Percentiles rank a stretch among this genome's conserved stretches.
phyloP scores from a whole-genome alignment of 2,797 vertebrate species.

The Poecilia velifera region DNA sequence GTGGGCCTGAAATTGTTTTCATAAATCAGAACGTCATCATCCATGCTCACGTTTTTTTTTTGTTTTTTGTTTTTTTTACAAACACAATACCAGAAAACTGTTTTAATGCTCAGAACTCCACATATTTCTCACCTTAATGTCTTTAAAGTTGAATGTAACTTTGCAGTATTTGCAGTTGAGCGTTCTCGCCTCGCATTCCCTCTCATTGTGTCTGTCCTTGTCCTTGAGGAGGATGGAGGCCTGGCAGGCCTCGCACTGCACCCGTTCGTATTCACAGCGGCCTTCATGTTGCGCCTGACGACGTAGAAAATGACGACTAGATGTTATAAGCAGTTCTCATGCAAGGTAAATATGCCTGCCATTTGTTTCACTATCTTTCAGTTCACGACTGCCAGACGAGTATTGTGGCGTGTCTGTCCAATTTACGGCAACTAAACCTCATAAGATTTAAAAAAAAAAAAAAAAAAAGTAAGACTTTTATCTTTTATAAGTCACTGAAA shows the following conservation, averaged over 20 bases:
- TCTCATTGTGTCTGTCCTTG: constrained; percentile 82
- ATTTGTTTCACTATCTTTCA: neutral
- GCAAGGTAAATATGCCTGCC: neutral
- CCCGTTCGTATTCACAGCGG: constrained; percentile 79
- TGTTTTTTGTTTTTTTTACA: too few relatives aligned
- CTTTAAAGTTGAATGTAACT: constrained; percentile 80
- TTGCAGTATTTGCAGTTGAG: constrained; percentile 88
- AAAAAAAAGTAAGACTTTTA: neutral
- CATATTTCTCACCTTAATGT: constrained; percentile 76
- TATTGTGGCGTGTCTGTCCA: neutral
- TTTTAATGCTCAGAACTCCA: neutral
- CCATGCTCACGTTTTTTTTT: neutral
- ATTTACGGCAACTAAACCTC: neutral
- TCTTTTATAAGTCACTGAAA: neutral
- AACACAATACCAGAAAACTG: neutral
- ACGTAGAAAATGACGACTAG: neutral
- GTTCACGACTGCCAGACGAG: neutral
- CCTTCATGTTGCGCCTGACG: constrained; percentile 81
- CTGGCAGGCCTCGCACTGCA: constrained; percentile 82
- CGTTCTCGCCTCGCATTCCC: constrained; percentile 84
- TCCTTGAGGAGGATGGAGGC: constrained; percentile 75
- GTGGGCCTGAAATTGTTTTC: constrained; percentile 83
- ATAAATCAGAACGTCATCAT: neutral
- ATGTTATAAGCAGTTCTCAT: neutral
- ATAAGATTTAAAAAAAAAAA: neutral